Conservation (phyloP, 1,140 invertebrate genomes). For the Marisa cornuarietis region DNA sequence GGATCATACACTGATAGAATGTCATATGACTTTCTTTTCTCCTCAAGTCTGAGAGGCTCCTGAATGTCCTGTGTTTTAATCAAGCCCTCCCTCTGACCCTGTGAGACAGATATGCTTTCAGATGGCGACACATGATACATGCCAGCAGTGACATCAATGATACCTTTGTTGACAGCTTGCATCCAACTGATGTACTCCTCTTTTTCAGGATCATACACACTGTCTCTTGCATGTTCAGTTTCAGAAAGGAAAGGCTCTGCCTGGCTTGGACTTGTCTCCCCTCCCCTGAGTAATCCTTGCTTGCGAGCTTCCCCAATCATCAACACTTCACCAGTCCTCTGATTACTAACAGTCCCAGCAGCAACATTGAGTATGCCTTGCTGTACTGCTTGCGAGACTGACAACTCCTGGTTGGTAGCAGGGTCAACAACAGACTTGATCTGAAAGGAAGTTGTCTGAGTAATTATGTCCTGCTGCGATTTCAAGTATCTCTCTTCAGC, state of each 20-base stretch:
- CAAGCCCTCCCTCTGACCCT: conserved; percentile 79
- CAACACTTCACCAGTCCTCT: conserved; percentile 74
- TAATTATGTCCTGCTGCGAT: conserved; percentile 40
- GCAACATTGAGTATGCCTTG: conserved; percentile 70
- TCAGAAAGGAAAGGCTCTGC: not conserved
- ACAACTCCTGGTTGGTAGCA: conserved; percentile 75
- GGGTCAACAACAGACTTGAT: conserved; percentile 55
- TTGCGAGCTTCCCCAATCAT: conserved; percentile 81
- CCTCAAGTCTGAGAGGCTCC: conserved; percentile 79
- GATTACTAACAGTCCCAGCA: conserved; percentile 70
- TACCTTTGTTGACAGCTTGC: conserved; percentile 80
- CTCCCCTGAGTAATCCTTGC: conserved; percentile 74
- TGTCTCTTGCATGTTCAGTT: conserved; percentile 29
- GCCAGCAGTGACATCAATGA: conserved; percentile 80
- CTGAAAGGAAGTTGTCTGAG: conserved; percentile 47
- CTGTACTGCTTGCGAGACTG: conserved; percentile 82
- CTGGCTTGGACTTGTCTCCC: conserved; percentile 21
- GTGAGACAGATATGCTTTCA: conserved; percentile 73
- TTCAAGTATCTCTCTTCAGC: conserved; percentile 37
- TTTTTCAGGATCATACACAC: conserved; percentile 72
- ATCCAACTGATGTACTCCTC: conserved; percentile 69
- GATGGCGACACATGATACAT: conserved; percentile 81
- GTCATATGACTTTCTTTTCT: conserved; percentile 78
- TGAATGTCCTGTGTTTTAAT: conserved; percentile 69
- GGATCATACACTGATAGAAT: conserved; percentile 83